Evolutionary conservation across 2,888 invertebrate species (phyloP).

Genomic region (Elmis aenea): DNA sequence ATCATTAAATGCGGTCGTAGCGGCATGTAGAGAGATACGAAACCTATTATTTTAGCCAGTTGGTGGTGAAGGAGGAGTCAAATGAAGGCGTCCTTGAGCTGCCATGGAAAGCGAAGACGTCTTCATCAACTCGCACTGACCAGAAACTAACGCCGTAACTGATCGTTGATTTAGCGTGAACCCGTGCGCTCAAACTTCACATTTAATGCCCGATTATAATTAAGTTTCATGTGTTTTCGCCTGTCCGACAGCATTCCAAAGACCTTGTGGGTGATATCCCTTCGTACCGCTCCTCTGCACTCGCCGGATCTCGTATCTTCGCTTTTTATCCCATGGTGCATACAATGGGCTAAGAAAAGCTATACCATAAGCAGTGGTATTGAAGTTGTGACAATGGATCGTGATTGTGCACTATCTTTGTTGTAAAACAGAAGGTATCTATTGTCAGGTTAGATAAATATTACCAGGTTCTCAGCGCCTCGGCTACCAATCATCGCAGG

Average conservation of each 20-base stretch:
- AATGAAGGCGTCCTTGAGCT: slow-evolving; percentile 41
- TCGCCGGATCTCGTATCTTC: slow-evolving; percentile 9
- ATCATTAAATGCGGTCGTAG: slow-evolving; percentile 7
- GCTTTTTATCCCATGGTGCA: slow-evolving; percentile 27
- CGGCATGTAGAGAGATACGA: slow-evolving; percentile 18
- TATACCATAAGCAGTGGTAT: slow-evolving; percentile 30
- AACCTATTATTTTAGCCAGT: slow-evolving; percentile 34
- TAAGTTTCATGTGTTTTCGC: slow-evolving; percentile 22
- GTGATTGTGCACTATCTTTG: slow-evolving; percentile 42
- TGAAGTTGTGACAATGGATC: slow-evolving; percentile 39
- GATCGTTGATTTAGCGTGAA: slow-evolving; percentile 16
- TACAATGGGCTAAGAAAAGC: slow-evolving; percentile 22
- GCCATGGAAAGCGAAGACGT: slow-evolving; percentile 40
- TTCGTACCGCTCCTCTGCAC: slow-evolving; percentile 3
- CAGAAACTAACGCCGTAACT: slow-evolving; percentile 23
- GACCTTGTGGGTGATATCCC: slow-evolving; percentile 20
- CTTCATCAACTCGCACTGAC: slow-evolving; percentile 33
- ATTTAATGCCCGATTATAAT: slow-evolving; percentile 22
- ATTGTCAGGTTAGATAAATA: slow-evolving; percentile 42
- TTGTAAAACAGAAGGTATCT: slow-evolving; percentile 38
- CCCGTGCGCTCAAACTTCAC: slow-evolving; percentile 12
- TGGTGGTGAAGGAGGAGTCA: slow-evolving; percentile 14
- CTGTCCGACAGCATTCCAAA: slow-evolving; percentile 11
- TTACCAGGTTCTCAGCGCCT: slow-evolving; percentile 36
- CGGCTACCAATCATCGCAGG: slow-evolving; percentile 22